phyloP scores from a whole-genome alignment of 2,888 invertebrate genomes.

The Stramonita haemastoma region DNA sequence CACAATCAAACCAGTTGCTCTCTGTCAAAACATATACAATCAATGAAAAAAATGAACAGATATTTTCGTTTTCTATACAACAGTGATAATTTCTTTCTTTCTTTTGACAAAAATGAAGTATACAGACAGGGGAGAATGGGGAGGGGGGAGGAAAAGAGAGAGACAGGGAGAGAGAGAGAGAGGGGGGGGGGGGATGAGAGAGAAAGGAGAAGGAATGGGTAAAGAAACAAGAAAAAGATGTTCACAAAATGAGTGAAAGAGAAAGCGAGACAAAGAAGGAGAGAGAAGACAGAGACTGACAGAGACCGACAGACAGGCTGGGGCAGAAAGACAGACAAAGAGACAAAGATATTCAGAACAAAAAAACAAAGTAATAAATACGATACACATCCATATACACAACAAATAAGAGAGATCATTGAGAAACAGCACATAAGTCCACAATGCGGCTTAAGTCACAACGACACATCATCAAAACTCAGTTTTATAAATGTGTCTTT shows the following conservation, averaged over 20 bases:
- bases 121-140: neutral
- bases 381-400: conserved; percentile 13
- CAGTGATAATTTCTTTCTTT: too few species aligned
- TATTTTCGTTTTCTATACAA: too few species aligned
- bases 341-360: neutral
- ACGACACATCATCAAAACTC: neutral
- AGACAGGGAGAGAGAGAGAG: conserved; percentile 1
- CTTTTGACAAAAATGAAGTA: neutral
- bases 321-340: neutral
- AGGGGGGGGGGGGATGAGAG: neutral
- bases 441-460: too few species aligned
- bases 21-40: too few species aligned
- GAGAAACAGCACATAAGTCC: neutral
- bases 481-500: neutral
- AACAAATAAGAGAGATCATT: conserved; percentile 16
- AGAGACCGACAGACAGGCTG: neutral
- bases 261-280: neutral
- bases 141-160: neutral
- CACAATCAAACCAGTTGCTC: too few species aligned
- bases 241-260: neutral
- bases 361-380: neutral
- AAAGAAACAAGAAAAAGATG: neutral
- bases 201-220: neutral
- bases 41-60: too few species aligned
- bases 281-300: neutral